phyloP scores from a whole-genome alignment of 2,888 invertebrate species.

The Iselma pallidipennis region DNA sequence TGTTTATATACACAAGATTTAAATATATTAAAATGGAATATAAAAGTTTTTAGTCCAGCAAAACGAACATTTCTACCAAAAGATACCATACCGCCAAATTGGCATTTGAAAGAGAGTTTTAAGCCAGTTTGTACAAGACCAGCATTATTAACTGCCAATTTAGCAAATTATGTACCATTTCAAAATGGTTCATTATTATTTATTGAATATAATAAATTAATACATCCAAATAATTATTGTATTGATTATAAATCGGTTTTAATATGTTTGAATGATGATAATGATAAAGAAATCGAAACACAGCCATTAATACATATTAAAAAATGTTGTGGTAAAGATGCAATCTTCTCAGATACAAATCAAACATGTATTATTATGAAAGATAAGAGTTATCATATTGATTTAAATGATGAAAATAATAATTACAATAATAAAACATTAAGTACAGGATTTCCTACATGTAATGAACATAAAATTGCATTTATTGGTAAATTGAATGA shows the following conservation, averaged over 20 bases:
- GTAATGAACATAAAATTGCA: conserved; percentile 57
- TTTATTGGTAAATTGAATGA: conserved; percentile 63
- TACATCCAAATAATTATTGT: conserved; percentile 68
- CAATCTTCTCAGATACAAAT: conserved; percentile 63
- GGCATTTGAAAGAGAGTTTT: conserved; percentile 53
- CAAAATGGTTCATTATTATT: conserved; percentile 68
- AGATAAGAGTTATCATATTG: conserved; percentile 44
- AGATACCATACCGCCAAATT: conserved; percentile 51
- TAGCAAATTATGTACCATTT: conserved; percentile 54
- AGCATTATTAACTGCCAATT: conserved; percentile 39
- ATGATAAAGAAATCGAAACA: conserved; percentile 44
- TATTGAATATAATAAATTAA: conserved; percentile 55
- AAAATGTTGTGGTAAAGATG: conserved; percentile 74
- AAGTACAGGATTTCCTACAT: conserved; percentile 50
- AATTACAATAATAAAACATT: conserved; percentile 41
- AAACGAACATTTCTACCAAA: conserved; percentile 21
- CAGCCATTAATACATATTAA: conserved; percentile 49
- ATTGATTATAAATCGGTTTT: conserved; percentile 68
- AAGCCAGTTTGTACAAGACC: conserved; percentile 50
- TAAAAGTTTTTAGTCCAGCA: conserved; percentile 29
- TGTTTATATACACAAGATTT: conserved; percentile 28
- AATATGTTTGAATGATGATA: conserved; percentile 60
- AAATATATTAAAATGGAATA: conserved; percentile 34
- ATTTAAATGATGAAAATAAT: conserved; percentile 34
- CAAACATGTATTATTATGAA: conserved; percentile 56